Base-by-base conservation (phyloP, 2,888 invertebrate species). In the Apeira syringaria region DNA sequence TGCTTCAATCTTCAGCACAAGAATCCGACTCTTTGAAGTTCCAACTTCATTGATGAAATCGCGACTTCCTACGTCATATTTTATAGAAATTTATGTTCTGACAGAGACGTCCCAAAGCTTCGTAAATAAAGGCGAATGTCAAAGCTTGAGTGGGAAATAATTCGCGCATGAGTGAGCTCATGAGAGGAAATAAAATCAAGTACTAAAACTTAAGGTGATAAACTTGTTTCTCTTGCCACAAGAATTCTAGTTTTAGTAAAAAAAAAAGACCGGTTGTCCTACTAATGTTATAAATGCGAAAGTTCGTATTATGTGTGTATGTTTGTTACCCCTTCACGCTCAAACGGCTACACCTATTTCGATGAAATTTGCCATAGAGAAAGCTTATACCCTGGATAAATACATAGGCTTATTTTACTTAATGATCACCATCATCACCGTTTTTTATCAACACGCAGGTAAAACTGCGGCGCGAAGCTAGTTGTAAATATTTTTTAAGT, bases 1-100 rank as follows among this genome's bases (percentile, higher is more conserved):
- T 7, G 62, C 63, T 64, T 68, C 69, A 71, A 64, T 65, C 64
- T 65, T 67, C 59, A 59, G 62, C 64, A 50, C 68, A 56, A n/a
- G 68, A 69, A 65, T 80, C 77, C 77, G 20, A 7, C 64, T 61
- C 79, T 86, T 86, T 84, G 81, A 83, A 78, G 77, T 80, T 73
- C 59, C 58, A 68, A 67, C 75, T 66, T 74, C 77, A 78, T 75
- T 76, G 64, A 71, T 61, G 52, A 60, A 68, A 74, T 74, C 60
- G 69, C 64, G 58, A 66, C 68, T 76, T 80, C 83, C 81, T 76
- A 70, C 65, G 72, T 75, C 70, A 68, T 56, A 71, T 74, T 79
- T 80, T 73, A 72, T 69, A 63, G 62, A 61, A 76, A 80, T 75
- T 79, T 79, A 77, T 78, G 71, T 68, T 65, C 65, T 56, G 69